Percentiles rank a stretch among this genome's conserved stretches.
Conservation (phyloP, 1,140 invertebrate genomes). For the Dinoponera quadriceps region DNA sequence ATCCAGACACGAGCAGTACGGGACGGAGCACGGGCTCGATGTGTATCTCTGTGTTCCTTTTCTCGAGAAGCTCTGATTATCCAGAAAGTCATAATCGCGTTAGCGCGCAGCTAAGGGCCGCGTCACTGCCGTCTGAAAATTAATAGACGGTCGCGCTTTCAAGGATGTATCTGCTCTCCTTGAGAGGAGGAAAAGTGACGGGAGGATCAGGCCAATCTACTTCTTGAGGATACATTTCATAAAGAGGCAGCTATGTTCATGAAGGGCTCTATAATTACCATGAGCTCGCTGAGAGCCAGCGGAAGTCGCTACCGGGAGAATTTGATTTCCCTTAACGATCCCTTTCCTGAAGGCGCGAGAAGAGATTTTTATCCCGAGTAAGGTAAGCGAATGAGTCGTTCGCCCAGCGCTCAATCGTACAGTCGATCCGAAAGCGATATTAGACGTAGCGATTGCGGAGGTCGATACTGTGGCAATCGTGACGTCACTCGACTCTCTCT, state of each 20-base stretch:
- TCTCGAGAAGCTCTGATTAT: constrained; percentile 64
- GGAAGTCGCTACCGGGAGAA: constrained; percentile 22
- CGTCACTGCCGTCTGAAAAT: constrained; percentile 66
- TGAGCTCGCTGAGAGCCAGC: background rate
- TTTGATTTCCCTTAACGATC: constrained; percentile 31
- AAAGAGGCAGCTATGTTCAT: constrained; percentile 41
- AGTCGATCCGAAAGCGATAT: no score
- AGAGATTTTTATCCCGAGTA: constrained; percentile 13
- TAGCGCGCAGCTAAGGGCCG: constrained; percentile 53
- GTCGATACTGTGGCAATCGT: background rate
- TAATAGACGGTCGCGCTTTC: constrained; percentile 62
- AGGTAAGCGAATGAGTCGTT: background rate
- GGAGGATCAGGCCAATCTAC: background rate
- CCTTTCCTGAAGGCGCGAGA: background rate
- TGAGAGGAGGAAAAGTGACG: constrained; percentile 9
- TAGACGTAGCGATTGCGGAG: background rate
- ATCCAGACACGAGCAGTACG: background rate
- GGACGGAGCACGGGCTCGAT: background rate
- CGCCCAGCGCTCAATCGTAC: background rate
- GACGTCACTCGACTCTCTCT: background rate
- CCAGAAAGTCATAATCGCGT: constrained; percentile 69
- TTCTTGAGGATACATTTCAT: constrained; percentile 66
- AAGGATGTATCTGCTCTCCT: constrained; percentile 30
- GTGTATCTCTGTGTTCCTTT: constrained; percentile 34
- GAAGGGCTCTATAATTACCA: constrained; percentile 30